Percentiles rank a stretch among this genome's conserved stretches.
Evolutionary conservation across 2,888 invertebrate species (phyloP).

Genomic region (Bombylius discolor): DNA sequence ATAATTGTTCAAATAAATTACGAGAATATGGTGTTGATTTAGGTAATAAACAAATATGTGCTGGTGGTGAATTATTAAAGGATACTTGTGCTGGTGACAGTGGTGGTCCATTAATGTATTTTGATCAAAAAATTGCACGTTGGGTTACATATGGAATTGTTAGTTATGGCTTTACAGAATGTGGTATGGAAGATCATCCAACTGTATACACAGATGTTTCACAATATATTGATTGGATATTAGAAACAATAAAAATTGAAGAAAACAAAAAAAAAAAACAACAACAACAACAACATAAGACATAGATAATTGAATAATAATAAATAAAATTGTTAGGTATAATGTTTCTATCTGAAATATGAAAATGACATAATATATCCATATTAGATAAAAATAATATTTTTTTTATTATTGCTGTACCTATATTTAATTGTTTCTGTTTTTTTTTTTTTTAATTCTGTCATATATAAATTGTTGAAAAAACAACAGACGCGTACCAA

Average conservation of each 20-base stretch:
- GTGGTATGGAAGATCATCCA: constrained; percentile 51
- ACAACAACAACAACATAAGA: neutral
- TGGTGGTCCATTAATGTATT: constrained; percentile 61
- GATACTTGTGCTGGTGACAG: constrained; percentile 59
- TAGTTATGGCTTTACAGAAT: constrained; percentile 52
- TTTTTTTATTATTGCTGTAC: no score
- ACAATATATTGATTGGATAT: constrained; percentile 51
- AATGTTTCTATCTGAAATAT: no score
- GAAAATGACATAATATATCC: no score
- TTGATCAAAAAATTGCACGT: constrained; percentile 33
- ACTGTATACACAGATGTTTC: constrained; percentile 54
- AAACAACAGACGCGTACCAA: no score
- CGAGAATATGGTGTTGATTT: constrained; percentile 38
- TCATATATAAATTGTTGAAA: no score
- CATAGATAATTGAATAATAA: no score
- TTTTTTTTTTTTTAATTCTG: no score
- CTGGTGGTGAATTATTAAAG: constrained; percentile 51
- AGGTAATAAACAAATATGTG: constrained; percentile 49
- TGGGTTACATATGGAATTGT: constrained; percentile 52
- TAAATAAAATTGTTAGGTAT: no score
- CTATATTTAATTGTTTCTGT: no score
- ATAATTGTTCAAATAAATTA: constrained; percentile 43
- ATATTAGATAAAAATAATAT: no score
- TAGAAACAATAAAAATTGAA: constrained; percentile 9
- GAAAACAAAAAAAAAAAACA: no score